Base-by-base conservation (phyloP, 1,140 invertebrate species). In the Ditylenchus dipsaci region DNA sequence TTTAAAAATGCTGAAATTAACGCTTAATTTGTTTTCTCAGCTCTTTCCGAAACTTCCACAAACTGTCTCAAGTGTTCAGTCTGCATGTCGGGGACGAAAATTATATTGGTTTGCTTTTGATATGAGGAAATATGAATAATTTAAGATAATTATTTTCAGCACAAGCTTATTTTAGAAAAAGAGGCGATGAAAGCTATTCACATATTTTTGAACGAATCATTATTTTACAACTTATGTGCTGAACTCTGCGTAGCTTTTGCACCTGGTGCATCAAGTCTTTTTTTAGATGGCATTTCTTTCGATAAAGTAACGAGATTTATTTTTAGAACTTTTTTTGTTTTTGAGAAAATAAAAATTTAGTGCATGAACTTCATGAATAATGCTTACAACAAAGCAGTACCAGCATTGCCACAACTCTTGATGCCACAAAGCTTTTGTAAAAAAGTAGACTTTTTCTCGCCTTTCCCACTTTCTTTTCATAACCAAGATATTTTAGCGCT, bases 351-450 rank as follows among this genome's bases (percentile, higher is more conserved):
- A n/a, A n/a, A n/a, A 53, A 7, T 53, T 21, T 53, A 53, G 49
- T 53, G 49, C 49, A 53, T 53, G 49, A 53, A 19, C 15, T 53
- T 53, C 49, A 53, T 53, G 49, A 53, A 53, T 26, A 8, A 53
- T 8, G 15, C n/a, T 21, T 53, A 53, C 23, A 15, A 19, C 49
- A 19, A 17, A 17, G 23, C 23, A 8, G 49, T 53, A 26, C 49
- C 49, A 8, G 49, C 15, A 5, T 15, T 53, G n/a, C 49, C 49
- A 15, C n/a, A 53, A 7, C n/a, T 53, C 3, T 53, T 53, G n/a
- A 19, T 53, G n/a, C 49, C 49, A 1, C n/a, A 53, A 8, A 7
- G 15, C 23, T 53, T 53, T 53, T 53, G 49, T 53, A 21, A 21
- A 26, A 17, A 53, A 5, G 49, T 53, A 7, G 49, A 53, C 3